These are phyloP conservation scores for Rhagologus leucostigma DNA, from an alignment of 2,113 vertebrate species.

Conservation along the genomic window DNA sequence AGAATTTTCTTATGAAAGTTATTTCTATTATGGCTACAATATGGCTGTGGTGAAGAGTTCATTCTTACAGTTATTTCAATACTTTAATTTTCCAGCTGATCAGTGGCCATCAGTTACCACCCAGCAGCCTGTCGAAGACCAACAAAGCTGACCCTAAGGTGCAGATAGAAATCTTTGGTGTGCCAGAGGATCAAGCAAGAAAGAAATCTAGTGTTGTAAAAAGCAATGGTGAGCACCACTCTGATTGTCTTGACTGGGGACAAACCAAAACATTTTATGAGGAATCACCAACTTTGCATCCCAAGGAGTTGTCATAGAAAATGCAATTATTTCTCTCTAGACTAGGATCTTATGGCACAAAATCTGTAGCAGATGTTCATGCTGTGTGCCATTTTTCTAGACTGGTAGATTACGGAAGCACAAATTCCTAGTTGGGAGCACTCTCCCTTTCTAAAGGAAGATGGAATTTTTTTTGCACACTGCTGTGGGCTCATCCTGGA, in stretches of 20 bases:
- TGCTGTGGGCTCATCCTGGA: neutral
- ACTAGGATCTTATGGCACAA: neutral
- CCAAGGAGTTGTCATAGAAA: neutral
- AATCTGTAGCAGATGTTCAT: neutral
- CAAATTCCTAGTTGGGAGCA: neutral
- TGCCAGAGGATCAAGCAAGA: constrained; percentile 68
- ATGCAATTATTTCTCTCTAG: neutral
- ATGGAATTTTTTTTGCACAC: neutral
- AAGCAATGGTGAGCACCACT: constrained; percentile 79
- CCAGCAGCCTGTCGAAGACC: constrained; percentile 53
- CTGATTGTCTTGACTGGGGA: neutral
- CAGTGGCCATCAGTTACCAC: constrained; percentile 78
- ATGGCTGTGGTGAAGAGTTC: neutral
- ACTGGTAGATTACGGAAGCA: neutral
- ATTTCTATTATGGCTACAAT: neutral
- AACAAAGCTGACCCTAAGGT: constrained; percentile 77
- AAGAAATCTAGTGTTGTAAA: constrained; percentile 76
- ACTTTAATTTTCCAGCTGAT: constrained; percentile 77
- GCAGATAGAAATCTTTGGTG: constrained; percentile 80
- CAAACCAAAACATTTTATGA: neutral
- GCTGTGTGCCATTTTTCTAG: neutral
- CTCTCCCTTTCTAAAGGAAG: neutral
- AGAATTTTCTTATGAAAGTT: neutral
- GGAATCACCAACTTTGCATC: neutral
- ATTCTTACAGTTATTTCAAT: neutral